Base-by-base conservation (phyloP, 2,888 invertebrate genomes). In the Malacosoma neustria region DNA sequence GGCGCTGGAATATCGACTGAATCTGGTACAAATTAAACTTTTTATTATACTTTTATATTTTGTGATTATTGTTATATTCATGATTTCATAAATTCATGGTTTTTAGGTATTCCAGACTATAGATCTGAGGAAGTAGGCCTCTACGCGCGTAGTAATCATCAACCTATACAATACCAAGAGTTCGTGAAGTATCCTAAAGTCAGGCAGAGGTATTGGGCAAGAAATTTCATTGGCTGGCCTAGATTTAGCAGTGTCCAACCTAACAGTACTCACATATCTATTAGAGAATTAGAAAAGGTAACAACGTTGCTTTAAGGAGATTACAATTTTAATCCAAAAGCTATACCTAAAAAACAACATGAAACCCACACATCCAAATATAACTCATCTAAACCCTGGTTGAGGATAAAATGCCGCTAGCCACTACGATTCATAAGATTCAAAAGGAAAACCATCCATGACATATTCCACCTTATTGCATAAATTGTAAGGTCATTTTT, bases 1-100 rank as follows among this genome's bases (percentile, higher is more conserved):
- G 99, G 99, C 9, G 98, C 98, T 48, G 99, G 98, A 15, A 91
- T 98, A 55, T 98, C 98, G 0, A 99, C 98, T 1, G 98, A 99
- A 88, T 96, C 96, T 63, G 92, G 92, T 91, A 69, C 3, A 7
- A 7, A 22, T 22, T 22, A 22, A 22, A 22, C 4, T 22, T 22
- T 22, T 7, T 7, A 3, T 4, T 9, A 35, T 33, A 30, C 30
- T 36, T 34, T 34, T n/a, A 32, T 15, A 32, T n/a, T 34, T 13
- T 32, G 13, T 2, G 32, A 5, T 36, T 36, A 39, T 38, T 56
- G 7, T 5, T 13, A 14, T 3, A 33, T n/a, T n/a, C n/a, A n/a
- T n/a, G n/a, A 3, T 14, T 33, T 9, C n/a, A 6, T 33, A 9
- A 13, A 7, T 34, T 29, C 4, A 12, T 34, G 9, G 12, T 9